Evolutionary conservation across 2,113 vertebrate genomes (phyloP), one percentile per base, ranked within the genome.

Genomic region (Salvelinus sp.): DNA sequence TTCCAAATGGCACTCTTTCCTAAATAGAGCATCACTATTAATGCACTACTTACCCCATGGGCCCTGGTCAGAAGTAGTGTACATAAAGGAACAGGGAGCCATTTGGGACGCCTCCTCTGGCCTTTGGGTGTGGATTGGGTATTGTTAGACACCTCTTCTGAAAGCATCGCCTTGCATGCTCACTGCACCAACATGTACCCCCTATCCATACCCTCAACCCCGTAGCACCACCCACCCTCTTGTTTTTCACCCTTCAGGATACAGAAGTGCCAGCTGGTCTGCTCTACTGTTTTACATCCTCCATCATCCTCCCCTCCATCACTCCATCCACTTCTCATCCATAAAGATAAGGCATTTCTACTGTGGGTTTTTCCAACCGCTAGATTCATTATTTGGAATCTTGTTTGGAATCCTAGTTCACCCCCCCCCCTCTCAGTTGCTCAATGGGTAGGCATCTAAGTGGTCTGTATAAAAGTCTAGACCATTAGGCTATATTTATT

Each of bases 271-370:
- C 18, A 30, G 10, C 63, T 65, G 63, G 22, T 27, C 10, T 9
- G 22, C 25, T 65, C 3, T 23, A 10, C 62, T 63, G 62, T n/a
- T 23, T 25, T 63, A 25, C 62, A 63, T 22, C n/a, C 22, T 22
- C 7, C 22, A 5, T 63, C 60, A 9, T 3, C 7, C 25, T 9
- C 14, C n/a, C 13, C 63, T 28, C 23, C 25, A 50, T n/a, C 63
- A 14, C 13, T 3, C 63, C 12, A 25, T 13, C 3, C 25, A n/a
- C 14, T 63, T 63, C 22, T n/a, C 22, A 18, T 57, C 14, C 6
- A 69, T 47, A 65, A 27, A n/a, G 82, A 74, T 82, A 28, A 76
- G 9, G 7, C n/a, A 76, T 73, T 6, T 44, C 38, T 27, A 27
- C 16, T 27, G 64, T 66, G 6, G 16, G 25, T 14, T 47, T 16